Evolutionary conservation across 1,140 invertebrate genomes (phyloP), one percentile per base, ranked within the genome.

Genomic region (Caenorhabditis tropicalis): DNA sequence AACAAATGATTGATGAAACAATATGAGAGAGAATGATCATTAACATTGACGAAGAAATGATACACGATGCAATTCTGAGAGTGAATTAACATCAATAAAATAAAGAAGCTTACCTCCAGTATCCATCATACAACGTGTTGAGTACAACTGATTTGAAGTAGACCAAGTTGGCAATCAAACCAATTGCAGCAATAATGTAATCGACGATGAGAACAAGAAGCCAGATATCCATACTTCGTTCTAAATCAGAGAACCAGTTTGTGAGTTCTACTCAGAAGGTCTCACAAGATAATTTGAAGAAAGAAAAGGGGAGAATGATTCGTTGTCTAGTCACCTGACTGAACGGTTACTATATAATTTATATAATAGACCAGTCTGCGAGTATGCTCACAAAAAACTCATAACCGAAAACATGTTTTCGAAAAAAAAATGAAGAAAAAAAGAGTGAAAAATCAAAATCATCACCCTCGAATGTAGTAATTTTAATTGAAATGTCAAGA

Each of bases 61-160:
- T 65, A 15, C 33, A 65, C 3, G 58, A 65, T 3, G 58, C 15
- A 21, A 65, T 36, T 65, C 58, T 65, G 31, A 19, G 36, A 65
- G n/a, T 19, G 3, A 19, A 10, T 51, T 51, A n/a, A 27, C 0
- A 56, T 10, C 53, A 27, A 56, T 16, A 7, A 10, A 27, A 2
- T 2, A 27, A 27, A 27, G 21, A 24, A 27, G 29, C 4, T 33
- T 65, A 46, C 65, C 65, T 74, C n/a, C 65, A 74, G 15, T 74
- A 74, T 46, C 65, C 65, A 31, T 74, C 65, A 24, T 33, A 74
- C 6, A 15, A 74, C n/a, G 43, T 74, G 16, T 74, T 74, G 9
- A 74, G 1, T 1, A 74, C 65, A 10, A 74, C 65, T 2, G 24
- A 24, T n/a, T 43, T 74, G n/a, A 74, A 43, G 27, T 74, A 74